These are phyloP conservation scores for Penaeus monodon DNA, from an alignment of 2,888 invertebrate species.

Conservation along the genomic window DNA sequence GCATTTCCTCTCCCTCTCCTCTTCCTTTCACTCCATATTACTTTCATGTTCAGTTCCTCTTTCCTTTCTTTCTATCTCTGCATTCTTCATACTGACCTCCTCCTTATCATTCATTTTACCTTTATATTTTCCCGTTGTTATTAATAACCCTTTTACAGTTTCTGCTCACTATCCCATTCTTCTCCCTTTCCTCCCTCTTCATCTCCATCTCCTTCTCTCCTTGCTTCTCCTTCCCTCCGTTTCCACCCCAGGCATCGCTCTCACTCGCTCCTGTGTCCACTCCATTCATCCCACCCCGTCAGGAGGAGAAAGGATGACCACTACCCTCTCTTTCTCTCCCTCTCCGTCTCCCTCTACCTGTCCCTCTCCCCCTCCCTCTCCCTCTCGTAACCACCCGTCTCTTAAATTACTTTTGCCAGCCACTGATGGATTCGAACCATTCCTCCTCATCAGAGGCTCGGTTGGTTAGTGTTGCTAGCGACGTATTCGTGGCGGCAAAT, in stretches of 20 bases:
- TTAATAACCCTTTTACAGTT: not conserved
- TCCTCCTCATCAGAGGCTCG: slow-evolving; percentile 29
- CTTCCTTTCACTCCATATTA: not conserved
- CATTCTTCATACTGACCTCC: not conserved
- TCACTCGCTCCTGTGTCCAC: not conserved
- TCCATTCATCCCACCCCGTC: slow-evolving; percentile 21
- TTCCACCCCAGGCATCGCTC: not conserved
- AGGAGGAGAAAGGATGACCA: slow-evolving; percentile 22
- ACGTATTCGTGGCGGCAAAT: not conserved
- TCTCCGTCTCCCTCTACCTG: not conserved
- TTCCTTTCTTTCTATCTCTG: not conserved
- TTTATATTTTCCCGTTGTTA: not conserved
- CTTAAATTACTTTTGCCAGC: slow-evolving; percentile 36
- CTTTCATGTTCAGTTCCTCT: not conserved
- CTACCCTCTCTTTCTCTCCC: not conserved
- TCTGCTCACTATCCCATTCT: not conserved
- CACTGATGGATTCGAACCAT: slow-evolving; percentile 40
- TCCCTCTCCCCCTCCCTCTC: not conserved
- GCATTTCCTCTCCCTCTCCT: not conserved
- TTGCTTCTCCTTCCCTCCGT: not conserved
- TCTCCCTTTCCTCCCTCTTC: not conserved
- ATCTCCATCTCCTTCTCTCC: not conserved
- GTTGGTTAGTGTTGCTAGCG: not conserved
- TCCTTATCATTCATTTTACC: not conserved
- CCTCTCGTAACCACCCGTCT: slow-evolving; percentile 7